These are phyloP conservation scores for Conomelus anceps DNA, from an alignment of 2,888 invertebrate genomes.

Conservation along the genomic window DNA sequence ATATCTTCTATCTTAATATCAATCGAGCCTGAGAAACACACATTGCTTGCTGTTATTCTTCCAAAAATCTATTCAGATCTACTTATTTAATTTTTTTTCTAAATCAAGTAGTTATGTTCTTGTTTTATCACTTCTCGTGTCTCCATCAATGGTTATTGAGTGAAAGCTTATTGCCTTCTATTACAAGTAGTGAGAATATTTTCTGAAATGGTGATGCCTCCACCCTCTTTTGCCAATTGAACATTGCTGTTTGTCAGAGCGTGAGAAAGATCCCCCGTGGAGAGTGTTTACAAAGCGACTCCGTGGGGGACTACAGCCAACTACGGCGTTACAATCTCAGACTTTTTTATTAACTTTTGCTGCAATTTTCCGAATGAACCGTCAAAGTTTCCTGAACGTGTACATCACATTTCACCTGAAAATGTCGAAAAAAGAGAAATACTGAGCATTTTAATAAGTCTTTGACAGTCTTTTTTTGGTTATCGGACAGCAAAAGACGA, in stretches of 20 bases:
- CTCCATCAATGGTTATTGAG: too few relatives aligned
- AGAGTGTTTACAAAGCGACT: neutral
- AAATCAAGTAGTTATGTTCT: too few relatives aligned
- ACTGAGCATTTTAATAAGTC: neutral
- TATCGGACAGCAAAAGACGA: too few relatives aligned
- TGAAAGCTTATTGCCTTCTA: neutral
- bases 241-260: neutral
- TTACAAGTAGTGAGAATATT: neutral
- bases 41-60: too few relatives aligned
- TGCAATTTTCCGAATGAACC: neutral
- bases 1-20: too few relatives aligned
- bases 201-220: neutral
- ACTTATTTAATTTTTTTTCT: too few relatives aligned
- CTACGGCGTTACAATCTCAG: neutral
- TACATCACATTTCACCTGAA: too few relatives aligned
- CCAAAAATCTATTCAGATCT: too few relatives aligned
- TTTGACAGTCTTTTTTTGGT: neutral
- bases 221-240: neutral
- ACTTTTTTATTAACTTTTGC: neutral
- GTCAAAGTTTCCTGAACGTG: neutral
- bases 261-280: neutral
- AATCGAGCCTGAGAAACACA: too few relatives aligned
- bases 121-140: neutral
- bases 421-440: neutral
- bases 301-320: neutral